Base-by-base conservation (phyloP, 1,140 invertebrate genomes). In the Drosophila truncata region DNA sequence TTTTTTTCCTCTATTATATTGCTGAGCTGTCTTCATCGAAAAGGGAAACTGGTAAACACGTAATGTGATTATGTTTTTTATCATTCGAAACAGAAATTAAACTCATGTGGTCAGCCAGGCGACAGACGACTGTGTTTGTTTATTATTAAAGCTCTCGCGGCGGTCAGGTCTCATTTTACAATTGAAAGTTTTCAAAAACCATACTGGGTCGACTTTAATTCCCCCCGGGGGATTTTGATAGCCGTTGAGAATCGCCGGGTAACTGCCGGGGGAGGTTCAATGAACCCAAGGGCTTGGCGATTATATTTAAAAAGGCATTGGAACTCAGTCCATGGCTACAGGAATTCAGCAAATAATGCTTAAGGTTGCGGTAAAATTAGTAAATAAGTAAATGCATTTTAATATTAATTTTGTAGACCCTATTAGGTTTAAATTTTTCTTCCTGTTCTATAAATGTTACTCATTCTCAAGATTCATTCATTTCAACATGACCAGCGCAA, bases 1-100 rank as follows among this genome's bases (percentile, higher is more conserved):
- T 49, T 72, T 72, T 70, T 59, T 35, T 39, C 33, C 41, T 20
- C 39, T 41, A 25, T 35, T 27, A 49, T 74, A 50, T 33, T 52
- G 35, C 46, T 61, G 31, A 42, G 55, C 33, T 49, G 41, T 55
- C 66, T 66, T 70, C 20, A 60, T 41, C 42, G 27, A 54, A 60
- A 82, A 59, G 76, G 83, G 84, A 88, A 87, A 71, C 67, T 62
- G 54, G 8, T 55, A 49, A 58, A 73, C 83, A 88, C 84, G 83
- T 88, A 84, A 84, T 64, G 58, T 50, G 44, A 66, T 67, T 77
- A 77, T 61, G 44, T 52, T 62, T 63, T 61, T 69, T 77, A 82
- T 83, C 83, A 76, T 65, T 79, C 54, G 46, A 44, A 76, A 47
- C 42, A 64, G 52, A 52, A 63, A 39, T 76, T 49, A 58, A 37